Evolutionary conservation across 2,113 vertebrate species (phyloP).

Genomic region (Engraulis encrasicolus): DNA sequence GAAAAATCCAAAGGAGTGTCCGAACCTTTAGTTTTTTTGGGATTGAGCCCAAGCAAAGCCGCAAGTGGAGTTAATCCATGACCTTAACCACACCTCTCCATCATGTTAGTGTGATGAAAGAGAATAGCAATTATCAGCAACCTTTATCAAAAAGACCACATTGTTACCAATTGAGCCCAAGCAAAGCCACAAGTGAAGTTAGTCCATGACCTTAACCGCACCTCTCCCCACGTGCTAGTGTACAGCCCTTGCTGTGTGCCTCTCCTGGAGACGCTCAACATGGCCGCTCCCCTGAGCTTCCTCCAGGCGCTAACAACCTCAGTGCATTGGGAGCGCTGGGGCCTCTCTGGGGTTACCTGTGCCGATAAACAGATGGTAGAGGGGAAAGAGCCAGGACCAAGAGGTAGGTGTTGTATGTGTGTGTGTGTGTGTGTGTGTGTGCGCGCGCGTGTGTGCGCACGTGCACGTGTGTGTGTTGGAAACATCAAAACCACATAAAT

Average conservation of each 20-base stretch:
- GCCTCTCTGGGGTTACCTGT: constrained; percentile 59
- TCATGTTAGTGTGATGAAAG: constrained; percentile 80
- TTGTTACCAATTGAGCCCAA: not conserved
- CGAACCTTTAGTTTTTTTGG: too few relatives aligned
- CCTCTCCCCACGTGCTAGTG: constrained; percentile 71
- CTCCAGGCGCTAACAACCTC: constrained; percentile 67
- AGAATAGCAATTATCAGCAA: too few relatives aligned
- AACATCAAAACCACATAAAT: too few relatives aligned
- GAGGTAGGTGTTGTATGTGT: constrained; percentile 1
- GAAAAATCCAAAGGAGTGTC: too few relatives aligned
- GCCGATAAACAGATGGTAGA: constrained; percentile 57
- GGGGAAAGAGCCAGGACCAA: constrained; percentile 48
- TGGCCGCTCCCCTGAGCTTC: constrained; percentile 57
- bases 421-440: too few relatives aligned
- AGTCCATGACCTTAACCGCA: constrained; percentile 44
- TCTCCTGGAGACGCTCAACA: constrained; percentile 52
- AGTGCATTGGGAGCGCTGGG: constrained; percentile 72
- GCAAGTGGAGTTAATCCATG: too few relatives aligned
- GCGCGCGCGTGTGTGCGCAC: too few relatives aligned
- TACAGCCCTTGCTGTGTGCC: constrained; percentile 81
- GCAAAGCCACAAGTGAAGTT: not conserved
- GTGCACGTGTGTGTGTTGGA: too few relatives aligned
- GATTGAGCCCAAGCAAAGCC: not conserved
- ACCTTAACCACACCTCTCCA: too few relatives aligned
- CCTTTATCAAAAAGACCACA: too few relatives aligned